phyloP scores from a whole-genome alignment of 2,797 vertebrate species.

The Sphenopsis melanotis region DNA sequence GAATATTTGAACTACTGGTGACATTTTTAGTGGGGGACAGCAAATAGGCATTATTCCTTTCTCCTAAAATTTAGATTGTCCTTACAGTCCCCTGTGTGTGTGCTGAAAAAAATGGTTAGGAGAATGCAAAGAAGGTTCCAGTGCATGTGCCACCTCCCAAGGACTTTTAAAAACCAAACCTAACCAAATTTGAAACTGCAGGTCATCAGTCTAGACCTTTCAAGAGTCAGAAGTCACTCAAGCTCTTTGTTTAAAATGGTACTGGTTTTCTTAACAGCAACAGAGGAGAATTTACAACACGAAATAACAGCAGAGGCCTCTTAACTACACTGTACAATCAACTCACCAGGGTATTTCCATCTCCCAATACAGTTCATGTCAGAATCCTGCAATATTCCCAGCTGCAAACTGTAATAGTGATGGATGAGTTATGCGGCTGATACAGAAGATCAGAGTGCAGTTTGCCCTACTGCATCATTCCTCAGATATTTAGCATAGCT shows the following conservation, averaged over 20 bases:
- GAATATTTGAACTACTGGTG: neutral
- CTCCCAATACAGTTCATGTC: neutral
- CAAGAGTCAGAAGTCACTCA: neutral
- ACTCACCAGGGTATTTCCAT: neutral
- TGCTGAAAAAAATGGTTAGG: accelerated
- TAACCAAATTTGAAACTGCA: neutral
- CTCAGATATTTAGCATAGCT: constrained; percentile 35
- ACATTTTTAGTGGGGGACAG: neutral
- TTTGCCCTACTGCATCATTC: constrained; percentile 19
- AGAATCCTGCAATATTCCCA: neutral
- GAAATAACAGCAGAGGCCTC: neutral
- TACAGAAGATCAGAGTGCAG: neutral
- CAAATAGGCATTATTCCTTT: neutral
- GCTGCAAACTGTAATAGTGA: constrained; percentile 9
- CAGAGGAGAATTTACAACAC: neutral
- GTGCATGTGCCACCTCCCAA: accelerated
- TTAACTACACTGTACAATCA: neutral
- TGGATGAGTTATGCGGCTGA: constrained; percentile 2
- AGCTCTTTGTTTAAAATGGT: neutral
- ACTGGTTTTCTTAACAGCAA: neutral
- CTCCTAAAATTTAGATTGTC: neutral
- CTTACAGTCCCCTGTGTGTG: accelerated
- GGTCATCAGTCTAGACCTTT: neutral
- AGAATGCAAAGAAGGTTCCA: neutral
- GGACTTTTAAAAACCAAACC: neutral